These are phyloP conservation scores for Ariopsis seemanni DNA, from an alignment of 2,113 vertebrate genomes.

Conservation along the genomic window DNA sequence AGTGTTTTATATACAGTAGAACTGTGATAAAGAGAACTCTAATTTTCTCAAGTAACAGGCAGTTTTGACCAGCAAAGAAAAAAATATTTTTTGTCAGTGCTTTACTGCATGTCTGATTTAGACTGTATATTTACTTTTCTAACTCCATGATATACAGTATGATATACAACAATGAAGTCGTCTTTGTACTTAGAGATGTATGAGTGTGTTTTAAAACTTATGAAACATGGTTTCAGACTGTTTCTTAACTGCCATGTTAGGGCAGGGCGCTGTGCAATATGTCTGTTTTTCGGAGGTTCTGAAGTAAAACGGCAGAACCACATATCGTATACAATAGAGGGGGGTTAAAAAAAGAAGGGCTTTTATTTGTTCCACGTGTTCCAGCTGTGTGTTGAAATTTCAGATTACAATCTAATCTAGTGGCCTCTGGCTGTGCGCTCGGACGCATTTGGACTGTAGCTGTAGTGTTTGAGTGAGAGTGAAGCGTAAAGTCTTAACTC, in stretches of 20 bases:
- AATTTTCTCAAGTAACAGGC: background rate
- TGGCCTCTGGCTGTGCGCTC: conserved; percentile 38
- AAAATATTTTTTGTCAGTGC: conserved; percentile 26
- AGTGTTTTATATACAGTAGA: conserved; percentile 34
- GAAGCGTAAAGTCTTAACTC: conserved; percentile 21
- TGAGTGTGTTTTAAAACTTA: conserved; percentile 13
- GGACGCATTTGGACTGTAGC: conserved; percentile 36
- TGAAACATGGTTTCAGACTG: conserved; percentile 33
- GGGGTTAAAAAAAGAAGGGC: conserved; percentile 44
- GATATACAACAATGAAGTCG: background rate
- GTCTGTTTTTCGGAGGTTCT: conserved; percentile 38
- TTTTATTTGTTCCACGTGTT: conserved; percentile 53
- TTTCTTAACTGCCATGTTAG: conserved; percentile 50
- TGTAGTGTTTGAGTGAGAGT: conserved; percentile 20
- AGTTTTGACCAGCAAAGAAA: conserved; percentile 28
- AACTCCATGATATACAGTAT: background rate
- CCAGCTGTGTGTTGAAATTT: conserved; percentile 36
- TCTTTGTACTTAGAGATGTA: conserved; percentile 29
- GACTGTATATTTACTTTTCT: conserved; percentile 45
- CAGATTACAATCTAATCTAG: conserved; percentile 45
- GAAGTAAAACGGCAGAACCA: conserved; percentile 31
- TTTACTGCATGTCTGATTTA: conserved; percentile 45
- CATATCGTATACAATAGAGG: conserved; percentile 41
- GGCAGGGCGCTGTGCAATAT: conserved; percentile 60
- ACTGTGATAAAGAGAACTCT: conserved; percentile 18